These are phyloP conservation scores for Plebejus anna DNA, from an alignment of 2,888 invertebrate genomes.

Conservation along the genomic window DNA sequence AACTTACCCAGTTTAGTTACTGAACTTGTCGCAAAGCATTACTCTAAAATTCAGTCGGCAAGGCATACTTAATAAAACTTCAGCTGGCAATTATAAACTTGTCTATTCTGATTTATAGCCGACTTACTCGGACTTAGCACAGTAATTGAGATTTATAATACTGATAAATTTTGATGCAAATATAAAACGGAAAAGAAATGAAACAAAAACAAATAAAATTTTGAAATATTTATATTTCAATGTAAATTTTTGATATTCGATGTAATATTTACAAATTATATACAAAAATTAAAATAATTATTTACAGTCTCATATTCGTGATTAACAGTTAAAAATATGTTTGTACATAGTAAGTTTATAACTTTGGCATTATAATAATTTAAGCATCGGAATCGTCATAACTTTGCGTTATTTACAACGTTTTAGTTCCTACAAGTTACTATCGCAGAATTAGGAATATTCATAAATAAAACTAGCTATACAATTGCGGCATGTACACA, in stretches of 20 bases:
- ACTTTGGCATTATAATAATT: slow-evolving; percentile 75
- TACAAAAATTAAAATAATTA: slow-evolving; percentile 62
- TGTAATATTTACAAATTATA: slow-evolving; percentile 61
- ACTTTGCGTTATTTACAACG: slow-evolving; percentile 28
- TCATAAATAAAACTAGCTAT: slow-evolving; percentile 60
- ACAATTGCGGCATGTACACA: slow-evolving; percentile 56
- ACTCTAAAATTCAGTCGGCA: slow-evolving; percentile 37
- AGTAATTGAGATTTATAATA: background rate
- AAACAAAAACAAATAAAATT: slow-evolving; percentile 76
- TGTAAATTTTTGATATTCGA: slow-evolving; percentile 58
- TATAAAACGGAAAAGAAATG: slow-evolving; percentile 48
- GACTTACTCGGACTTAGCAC: background rate
- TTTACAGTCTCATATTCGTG: slow-evolving; percentile 62
- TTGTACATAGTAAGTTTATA: slow-evolving; percentile 68
- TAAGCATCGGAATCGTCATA: slow-evolving; percentile 46
- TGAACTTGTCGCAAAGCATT: slow-evolving; percentile 33
- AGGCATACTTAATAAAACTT: slow-evolving; percentile 30
- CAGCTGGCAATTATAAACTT: slow-evolving; percentile 26
- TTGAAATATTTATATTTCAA: slow-evolving; percentile 69
- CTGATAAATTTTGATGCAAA: slow-evolving; percentile 22
- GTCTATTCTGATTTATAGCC: slow-evolving; percentile 36
- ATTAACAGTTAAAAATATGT: slow-evolving; percentile 64
- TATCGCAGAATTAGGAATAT: slow-evolving; percentile 76
- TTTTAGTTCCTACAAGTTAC: slow-evolving; percentile 52
- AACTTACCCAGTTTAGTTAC: slow-evolving; percentile 48